Percentiles rank a stretch among this genome's conserved stretches.
phyloP scores from a whole-genome alignment of 2,113 vertebrate species.

The Aldabrachelys gigantea region DNA sequence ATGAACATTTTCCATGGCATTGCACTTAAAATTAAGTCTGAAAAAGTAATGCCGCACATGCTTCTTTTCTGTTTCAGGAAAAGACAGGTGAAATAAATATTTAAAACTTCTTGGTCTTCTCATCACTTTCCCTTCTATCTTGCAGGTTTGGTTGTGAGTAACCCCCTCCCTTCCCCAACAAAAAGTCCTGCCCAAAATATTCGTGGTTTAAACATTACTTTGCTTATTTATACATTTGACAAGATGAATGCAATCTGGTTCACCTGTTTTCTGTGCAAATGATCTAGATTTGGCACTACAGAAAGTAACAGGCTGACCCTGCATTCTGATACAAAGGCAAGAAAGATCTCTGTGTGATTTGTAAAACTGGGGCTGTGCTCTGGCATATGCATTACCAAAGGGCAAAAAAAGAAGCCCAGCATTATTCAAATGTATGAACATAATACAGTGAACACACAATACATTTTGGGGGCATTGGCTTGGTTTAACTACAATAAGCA shows the following conservation, averaged over 20 bases:
- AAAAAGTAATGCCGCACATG: conserved; percentile 41
- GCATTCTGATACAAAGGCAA: background rate
- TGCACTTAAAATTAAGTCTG: conserved; percentile 60
- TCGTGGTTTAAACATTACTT: background rate
- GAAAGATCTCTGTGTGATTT: background rate
- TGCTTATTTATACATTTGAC: background rate
- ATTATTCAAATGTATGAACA: background rate
- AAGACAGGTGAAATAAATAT: background rate
- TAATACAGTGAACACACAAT: background rate
- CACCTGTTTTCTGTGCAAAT: background rate
- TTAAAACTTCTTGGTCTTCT: background rate
- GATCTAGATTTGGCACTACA: background rate
- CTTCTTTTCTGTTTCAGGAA: conserved; percentile 2
- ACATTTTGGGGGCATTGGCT: background rate
- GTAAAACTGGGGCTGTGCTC: background rate
- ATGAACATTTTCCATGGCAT: conserved; percentile 42
- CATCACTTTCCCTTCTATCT: background rate
- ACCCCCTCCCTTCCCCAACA: background rate
- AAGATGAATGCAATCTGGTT: background rate
- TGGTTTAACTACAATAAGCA: background rate
- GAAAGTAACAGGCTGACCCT: background rate
- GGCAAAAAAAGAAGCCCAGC: background rate
- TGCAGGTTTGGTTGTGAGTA: background rate
- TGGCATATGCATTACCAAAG: background rate
- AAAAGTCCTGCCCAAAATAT: background rate